phyloP scores from a whole-genome alignment of 2,113 vertebrate species.

The Vidua chalybeata region DNA sequence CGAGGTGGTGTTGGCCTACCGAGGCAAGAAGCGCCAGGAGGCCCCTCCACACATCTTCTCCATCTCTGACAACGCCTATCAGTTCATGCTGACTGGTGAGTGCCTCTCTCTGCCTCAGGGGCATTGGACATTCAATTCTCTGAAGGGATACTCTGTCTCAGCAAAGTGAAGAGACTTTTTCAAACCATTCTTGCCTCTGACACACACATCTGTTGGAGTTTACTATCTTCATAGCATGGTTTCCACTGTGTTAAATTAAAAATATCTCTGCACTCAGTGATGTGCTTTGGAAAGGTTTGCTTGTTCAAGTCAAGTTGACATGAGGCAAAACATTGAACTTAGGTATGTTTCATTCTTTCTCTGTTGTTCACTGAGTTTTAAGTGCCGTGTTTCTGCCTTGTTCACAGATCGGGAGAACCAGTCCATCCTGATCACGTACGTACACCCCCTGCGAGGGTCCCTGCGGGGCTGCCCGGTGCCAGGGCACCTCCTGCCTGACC shows the following conservation, averaged over 20 bases:
- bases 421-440: neutral
- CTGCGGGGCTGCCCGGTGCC: rapidly evolving
- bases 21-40: conserved; percentile 79
- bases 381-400: neutral
- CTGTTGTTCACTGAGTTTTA: neutral
- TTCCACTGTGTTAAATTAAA: neutral
- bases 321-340: neutral
- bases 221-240: neutral
- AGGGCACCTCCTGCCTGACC: neutral
- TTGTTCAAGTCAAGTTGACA: neutral
- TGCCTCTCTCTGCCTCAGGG: neutral
- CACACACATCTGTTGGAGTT: neutral
- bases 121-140: neutral
- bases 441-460: neutral
- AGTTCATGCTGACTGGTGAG: conserved; percentile 78
- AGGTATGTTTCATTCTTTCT: neutral
- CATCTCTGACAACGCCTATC: conserved; percentile 74
- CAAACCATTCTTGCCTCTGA: neutral
- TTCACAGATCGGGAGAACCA: conserved; percentile 67
- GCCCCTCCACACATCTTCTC: conserved; percentile 81
- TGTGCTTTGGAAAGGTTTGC: neutral
- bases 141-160: neutral
- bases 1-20: conserved; percentile 77
- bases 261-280: neutral
- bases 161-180: neutral